A percentile compares a stretch with the other conserved stretches of the same genome.
These are phyloP conservation scores for Agrochola litura DNA, from an alignment of 2,888 invertebrate species.

Conservation along the genomic window DNA sequence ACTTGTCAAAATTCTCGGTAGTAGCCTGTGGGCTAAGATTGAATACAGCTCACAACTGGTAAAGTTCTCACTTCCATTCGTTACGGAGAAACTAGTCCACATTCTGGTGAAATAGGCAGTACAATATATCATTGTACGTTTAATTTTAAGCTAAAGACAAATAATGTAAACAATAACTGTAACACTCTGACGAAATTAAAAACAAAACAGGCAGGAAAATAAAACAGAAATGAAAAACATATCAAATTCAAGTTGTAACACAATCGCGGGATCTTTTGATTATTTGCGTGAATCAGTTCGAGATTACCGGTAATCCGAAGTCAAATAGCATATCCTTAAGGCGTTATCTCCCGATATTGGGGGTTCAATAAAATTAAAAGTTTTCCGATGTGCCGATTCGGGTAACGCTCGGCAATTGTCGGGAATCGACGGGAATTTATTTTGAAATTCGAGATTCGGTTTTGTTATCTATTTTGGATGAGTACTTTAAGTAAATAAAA, in stretches of 20 bases:
- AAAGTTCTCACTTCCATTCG: conserved; percentile 15
- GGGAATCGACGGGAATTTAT: conserved; percentile 35
- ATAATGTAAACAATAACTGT: background rate
- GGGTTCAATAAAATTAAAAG: conserved; percentile 77
- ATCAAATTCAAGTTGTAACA: conserved; percentile 38
- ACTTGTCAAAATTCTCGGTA: background rate
- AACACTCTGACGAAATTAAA: background rate
- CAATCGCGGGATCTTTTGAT: conserved; percentile 47
- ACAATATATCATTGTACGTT: too few species aligned
- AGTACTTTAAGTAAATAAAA: conserved; percentile 30
- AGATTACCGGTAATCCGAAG: conserved; percentile 71
- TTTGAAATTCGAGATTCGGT: conserved; percentile 18
- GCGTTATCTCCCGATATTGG: conserved; percentile 67
- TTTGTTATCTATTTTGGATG: conserved; percentile 28
- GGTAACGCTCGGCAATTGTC: conserved; percentile 28
- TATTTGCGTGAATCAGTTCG: conserved; percentile 62
- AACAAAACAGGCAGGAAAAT: background rate
- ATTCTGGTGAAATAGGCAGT: background rate
- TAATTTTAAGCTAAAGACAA: background rate
- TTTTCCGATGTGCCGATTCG: conserved; percentile 63
- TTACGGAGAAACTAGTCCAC: background rate
- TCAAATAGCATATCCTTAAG: conserved; percentile 65
- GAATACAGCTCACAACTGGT: conserved; percentile 8
- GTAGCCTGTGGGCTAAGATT: background rate
- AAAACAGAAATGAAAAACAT: conserved; percentile 14